These are phyloP conservation scores for Medauroidea extradentata DNA, from an alignment of 1,140 invertebrate species.

Conservation along the genomic window DNA sequence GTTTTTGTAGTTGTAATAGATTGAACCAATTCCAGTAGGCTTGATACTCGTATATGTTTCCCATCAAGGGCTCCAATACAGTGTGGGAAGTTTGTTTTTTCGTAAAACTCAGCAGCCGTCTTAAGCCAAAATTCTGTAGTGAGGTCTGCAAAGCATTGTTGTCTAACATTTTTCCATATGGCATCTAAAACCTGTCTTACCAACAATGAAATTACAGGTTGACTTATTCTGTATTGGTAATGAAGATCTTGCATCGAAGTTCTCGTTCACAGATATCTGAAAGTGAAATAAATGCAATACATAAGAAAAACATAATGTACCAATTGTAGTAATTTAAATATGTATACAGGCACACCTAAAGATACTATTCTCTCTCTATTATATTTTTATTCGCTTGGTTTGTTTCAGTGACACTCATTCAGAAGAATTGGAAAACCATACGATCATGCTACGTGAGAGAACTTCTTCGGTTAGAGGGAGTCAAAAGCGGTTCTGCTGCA, in stretches of 20 bases:
- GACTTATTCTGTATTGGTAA: neutral
- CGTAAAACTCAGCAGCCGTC: conserved; percentile 5
- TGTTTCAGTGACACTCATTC: too few relatives aligned
- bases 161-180: neutral
- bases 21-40: conserved; percentile 30
- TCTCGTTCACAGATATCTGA: neutral
- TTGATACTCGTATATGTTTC: conserved; percentile 30
- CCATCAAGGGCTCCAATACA: conserved; percentile 30
- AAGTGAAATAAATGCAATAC: too few relatives aligned
- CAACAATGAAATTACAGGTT: neutral
- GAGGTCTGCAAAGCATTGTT: conserved; percentile 7
- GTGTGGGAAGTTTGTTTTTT: conserved; percentile 3
- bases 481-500: too few relatives aligned
- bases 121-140: neutral
- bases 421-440: too few relatives aligned
- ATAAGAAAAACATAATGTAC: too few relatives aligned
- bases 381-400: too few relatives aligned
- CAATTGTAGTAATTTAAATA: too few relatives aligned
- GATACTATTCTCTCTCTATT: too few relatives aligned
- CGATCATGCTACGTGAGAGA: too few relatives aligned
- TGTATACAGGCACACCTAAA: too few relatives aligned
- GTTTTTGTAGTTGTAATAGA: conserved; percentile 33
- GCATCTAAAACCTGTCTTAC: neutral
- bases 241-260: neutral
- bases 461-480: too few relatives aligned